Evolutionary conservation across 2,888 invertebrate genomes (phyloP).

Genomic region (Muscina levida): DNA sequence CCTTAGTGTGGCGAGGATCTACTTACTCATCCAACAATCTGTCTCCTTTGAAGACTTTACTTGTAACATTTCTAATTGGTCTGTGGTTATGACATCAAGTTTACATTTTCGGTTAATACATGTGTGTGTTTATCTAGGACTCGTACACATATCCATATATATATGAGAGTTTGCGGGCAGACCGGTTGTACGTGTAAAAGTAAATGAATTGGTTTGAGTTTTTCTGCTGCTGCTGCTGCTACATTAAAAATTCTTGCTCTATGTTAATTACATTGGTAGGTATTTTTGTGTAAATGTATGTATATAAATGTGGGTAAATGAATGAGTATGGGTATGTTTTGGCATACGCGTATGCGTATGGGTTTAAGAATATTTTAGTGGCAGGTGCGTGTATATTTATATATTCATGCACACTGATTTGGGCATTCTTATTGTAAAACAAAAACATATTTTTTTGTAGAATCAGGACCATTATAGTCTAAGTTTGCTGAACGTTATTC

Average conservation of each 20-base stretch:
- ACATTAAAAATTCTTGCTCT: conserved; percentile 51
- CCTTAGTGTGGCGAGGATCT: background rate
- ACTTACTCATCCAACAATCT: too few relatives aligned
- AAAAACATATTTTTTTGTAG: too few relatives aligned
- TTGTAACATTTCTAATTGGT: conserved; percentile 47
- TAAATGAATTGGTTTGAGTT: conserved; percentile 25
- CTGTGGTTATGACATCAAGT: conserved; percentile 55
- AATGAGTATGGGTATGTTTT: too few relatives aligned
- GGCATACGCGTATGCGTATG: background rate
- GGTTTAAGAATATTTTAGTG: background rate
- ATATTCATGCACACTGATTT: background rate
- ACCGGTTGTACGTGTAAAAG: background rate
- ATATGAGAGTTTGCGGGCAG: conserved; percentile 5
- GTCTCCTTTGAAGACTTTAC: too few relatives aligned
- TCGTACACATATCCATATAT: too few relatives aligned
- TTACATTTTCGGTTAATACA: conserved; percentile 45
- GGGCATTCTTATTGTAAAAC: too few relatives aligned
- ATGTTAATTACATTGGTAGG: conserved; percentile 52
- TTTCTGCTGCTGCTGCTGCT: conserved; percentile 48
- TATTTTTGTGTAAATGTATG: conserved; percentile 41
- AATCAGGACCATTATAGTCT: too few relatives aligned
- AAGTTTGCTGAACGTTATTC: too few relatives aligned
- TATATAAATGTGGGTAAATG: conserved; percentile 33
- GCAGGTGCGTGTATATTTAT: background rate
- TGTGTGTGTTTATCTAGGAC: background rate